Conservation (phyloP, 2,113 vertebrate species). For the Pterocles orientalis region DNA sequence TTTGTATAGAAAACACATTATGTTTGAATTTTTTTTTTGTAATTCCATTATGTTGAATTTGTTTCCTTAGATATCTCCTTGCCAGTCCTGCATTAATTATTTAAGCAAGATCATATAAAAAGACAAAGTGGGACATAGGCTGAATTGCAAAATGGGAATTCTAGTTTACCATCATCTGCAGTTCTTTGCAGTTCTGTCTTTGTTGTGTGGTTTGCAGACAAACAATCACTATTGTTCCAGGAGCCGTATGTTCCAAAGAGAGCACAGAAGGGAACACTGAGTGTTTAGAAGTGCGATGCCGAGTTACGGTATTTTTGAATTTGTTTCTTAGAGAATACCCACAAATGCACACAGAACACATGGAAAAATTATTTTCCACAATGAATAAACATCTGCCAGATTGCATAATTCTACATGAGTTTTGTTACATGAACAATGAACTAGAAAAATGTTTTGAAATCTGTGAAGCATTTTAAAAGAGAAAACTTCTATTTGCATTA, state of each 20-base stretch:
- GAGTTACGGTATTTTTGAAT: not conserved
- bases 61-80: not conserved
- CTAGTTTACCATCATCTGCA: slow-evolving; percentile 8
- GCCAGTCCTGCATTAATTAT: slow-evolving; percentile 8
- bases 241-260: not conserved
- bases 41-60: not conserved
- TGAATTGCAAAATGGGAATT: slow-evolving; percentile 1
- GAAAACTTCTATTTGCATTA: not conserved
- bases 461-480: not conserved
- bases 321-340: not conserved
- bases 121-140: slow-evolving; percentile 24
- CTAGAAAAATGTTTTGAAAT: not conserved
- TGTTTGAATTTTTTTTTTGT: not conserved
- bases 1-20: not conserved
- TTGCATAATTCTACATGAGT: not conserved
- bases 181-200: slow-evolving; percentile 5
- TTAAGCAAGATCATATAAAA: slow-evolving; percentile 34
- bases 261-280: slow-evolving; percentile 16
- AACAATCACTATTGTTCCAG: not conserved
- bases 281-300: slow-evolving; percentile 7
- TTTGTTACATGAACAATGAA: not conserved
- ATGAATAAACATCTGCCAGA: not conserved
- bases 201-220: not conserved
- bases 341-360: not conserved
- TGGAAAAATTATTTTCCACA: not conserved